Conservation (phyloP, 2,797 vertebrate genomes). For the Enteromius viviparus region DNA sequence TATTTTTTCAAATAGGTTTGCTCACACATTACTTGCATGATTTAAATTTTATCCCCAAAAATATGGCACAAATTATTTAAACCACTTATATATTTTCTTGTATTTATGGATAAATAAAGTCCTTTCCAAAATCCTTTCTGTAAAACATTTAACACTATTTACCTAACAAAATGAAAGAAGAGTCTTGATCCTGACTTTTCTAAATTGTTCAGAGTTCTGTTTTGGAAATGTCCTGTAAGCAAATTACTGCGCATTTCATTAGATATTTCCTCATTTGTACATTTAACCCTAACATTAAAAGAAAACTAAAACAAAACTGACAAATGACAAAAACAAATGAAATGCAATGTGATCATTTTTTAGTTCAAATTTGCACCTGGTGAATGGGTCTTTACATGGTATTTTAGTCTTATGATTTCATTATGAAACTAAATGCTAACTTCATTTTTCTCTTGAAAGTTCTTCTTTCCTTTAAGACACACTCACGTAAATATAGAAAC, state of each 20-base stretch:
- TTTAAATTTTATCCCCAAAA: too few species aligned
- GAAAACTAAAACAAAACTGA: neutral
- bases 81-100: neutral
- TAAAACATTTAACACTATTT: neutral
- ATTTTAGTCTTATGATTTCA: neutral
- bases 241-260: neutral
- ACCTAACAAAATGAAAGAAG: neutral
- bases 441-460: neutral
- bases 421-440: neutral
- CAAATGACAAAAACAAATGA: neutral
- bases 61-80: too few species aligned
- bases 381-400: neutral
- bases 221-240: neutral
- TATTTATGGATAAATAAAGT: neutral
- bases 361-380: neutral
- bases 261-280: neutral
- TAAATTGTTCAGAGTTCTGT: neutral
- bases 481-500: conserved; percentile 19
- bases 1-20: too few species aligned
- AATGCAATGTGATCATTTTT: neutral
- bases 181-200: neutral
- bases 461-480: neutral
- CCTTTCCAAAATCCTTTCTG: neutral
- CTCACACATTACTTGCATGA: too few species aligned
- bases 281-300: neutral